Evolutionary conservation across 2,888 invertebrate species (phyloP), one percentile per base, ranked within the genome.

Genomic region (Gymnosoma rotundatum): DNA sequence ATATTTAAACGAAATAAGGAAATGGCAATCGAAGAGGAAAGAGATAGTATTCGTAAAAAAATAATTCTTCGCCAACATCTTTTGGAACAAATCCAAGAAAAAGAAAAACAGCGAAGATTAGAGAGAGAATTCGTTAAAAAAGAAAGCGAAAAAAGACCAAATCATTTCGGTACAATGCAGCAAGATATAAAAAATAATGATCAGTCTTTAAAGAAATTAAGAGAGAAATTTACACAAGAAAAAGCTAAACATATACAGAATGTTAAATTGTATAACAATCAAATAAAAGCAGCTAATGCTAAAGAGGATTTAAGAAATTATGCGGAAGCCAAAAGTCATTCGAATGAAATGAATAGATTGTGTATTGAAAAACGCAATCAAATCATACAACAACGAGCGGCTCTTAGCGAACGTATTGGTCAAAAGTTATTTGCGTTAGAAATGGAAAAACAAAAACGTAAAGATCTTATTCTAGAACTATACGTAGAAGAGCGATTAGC

Each of bases 401-500:
- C 64, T 25, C 6, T 66, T 12, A 79, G 78, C 50, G 58, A 73
- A 12, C 38, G 38, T 8, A 79, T 79, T 50, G 78, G 78, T 16
- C 45, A 72, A 32, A 56, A 72, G 10, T 12, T 79, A 16, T 50
- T 56, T 25, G 18, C 0, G 14, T 0, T 66, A 25, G 10, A 72
- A 64, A 32, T 1, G 36, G 64, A 79, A 42, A 72, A 79, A 58
- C 21, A 72, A 66, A 38, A 79, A 32, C 50, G 7, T 20, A 20
- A 50, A 10, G 52, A 72, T 12, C 1, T 72, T 9, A 20, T 79
- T 0, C 10, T 14, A 14, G 64, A 79, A 38, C 32, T 79, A 5
- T 20, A 72, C 3, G n/a, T 79, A 8, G 78, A 66, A 16, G 78
- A 79, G 42, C 78, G 78, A 42, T 66, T 79, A 20, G 72, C 78